phyloP scores from a whole-genome alignment of 2,888 invertebrate species.

The Mimas tiliae region DNA sequence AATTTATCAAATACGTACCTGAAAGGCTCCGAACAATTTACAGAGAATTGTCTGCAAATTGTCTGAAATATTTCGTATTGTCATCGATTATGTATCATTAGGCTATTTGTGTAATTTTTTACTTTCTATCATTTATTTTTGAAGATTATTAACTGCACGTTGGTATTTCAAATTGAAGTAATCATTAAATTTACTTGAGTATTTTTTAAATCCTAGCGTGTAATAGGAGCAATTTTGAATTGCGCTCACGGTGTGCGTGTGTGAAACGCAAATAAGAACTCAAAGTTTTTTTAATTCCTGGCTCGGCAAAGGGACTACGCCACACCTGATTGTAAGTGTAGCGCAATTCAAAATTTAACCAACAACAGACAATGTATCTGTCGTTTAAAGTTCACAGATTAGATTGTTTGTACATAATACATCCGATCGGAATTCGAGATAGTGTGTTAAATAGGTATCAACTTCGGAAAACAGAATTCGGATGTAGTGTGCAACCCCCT shows the following conservation, averaged over 20 bases:
- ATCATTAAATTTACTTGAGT: slow-evolving; percentile 6
- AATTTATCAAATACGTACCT: background rate
- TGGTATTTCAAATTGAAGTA: slow-evolving; percentile 26
- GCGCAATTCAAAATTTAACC: too few relatives aligned
- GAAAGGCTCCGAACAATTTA: slow-evolving; percentile 37
- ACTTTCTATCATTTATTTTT: slow-evolving; percentile 40
- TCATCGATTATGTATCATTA: slow-evolving; percentile 44
- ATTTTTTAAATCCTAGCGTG: background rate
- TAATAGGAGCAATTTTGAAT: slow-evolving; percentile 10
- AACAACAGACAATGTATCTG: too few relatives aligned
- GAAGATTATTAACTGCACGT: slow-evolving; percentile 31
- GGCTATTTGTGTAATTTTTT: slow-evolving; percentile 39
- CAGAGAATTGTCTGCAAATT: slow-evolving; percentile 45
- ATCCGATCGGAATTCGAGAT: too few relatives aligned
- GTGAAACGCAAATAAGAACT: background rate
- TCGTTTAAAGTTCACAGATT: too few relatives aligned
- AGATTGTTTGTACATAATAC: too few relatives aligned
- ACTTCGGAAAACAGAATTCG: too few relatives aligned
- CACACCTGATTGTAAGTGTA: too few relatives aligned
- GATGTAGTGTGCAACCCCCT: too few relatives aligned
- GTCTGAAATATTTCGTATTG: slow-evolving; percentile 41
- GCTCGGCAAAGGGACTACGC: too few relatives aligned
- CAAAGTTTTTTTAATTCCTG: too few relatives aligned
- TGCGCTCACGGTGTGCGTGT: background rate
- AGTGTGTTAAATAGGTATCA: too few relatives aligned